Conservation (phyloP, 1,140 invertebrate genomes). For the Cydia fagiglandana region DNA sequence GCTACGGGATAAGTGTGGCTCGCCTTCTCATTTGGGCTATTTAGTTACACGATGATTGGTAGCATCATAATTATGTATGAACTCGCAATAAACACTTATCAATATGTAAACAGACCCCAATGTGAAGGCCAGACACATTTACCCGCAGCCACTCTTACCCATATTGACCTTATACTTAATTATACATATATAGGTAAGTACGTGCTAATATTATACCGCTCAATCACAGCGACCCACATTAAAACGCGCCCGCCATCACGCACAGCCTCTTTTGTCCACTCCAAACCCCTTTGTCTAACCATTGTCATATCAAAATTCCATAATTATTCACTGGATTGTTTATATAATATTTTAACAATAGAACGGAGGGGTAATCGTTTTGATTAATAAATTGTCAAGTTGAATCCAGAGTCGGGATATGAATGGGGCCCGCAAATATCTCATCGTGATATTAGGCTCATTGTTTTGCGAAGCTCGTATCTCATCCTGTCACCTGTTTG, state of each 20-base stretch:
- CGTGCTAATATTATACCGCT: constrained; percentile 36
- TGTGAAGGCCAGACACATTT: too few relatives aligned
- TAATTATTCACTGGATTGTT: constrained; percentile 80
- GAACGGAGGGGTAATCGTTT: constrained; percentile 75
- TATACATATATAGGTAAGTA: constrained; percentile 35
- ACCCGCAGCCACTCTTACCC: too few relatives aligned
- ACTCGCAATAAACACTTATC: too few relatives aligned
- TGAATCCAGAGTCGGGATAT: constrained; percentile 78
- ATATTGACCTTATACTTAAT: constrained; percentile 8
- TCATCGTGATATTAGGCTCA: constrained; percentile 75
- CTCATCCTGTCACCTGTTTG: constrained; percentile 76
- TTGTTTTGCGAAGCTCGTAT: constrained; percentile 78
- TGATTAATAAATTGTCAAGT: constrained; percentile 80
- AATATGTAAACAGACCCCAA: too few relatives aligned
- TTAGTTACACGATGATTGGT: too few relatives aligned
- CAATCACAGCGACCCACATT: constrained; percentile 49
- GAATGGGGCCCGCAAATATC: constrained; percentile 78
- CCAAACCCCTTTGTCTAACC: constrained; percentile 75
- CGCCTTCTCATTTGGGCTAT: too few relatives aligned
- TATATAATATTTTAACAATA: constrained; percentile 79
- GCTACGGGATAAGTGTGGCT: too few relatives aligned
- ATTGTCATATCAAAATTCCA: constrained; percentile 78
- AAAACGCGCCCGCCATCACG: constrained; percentile 66
- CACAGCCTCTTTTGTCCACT: constrained; percentile 73
- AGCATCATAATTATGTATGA: too few relatives aligned